Conservation (phyloP, 2,797 vertebrate species). For the Squalus acanthias region DNA sequence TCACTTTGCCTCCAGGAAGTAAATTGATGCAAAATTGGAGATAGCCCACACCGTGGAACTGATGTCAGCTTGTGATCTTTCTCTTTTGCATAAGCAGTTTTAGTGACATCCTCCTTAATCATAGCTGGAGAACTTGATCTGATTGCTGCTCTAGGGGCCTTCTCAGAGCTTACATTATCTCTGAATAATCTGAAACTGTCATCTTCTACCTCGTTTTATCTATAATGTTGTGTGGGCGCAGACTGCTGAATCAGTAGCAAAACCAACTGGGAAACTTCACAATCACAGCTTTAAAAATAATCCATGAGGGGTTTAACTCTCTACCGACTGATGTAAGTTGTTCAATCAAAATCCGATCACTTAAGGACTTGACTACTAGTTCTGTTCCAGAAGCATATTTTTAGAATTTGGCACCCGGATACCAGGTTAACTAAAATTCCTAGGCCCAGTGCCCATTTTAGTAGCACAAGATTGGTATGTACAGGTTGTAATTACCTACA, state of each 20-base stretch:
- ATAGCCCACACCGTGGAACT: background rate
- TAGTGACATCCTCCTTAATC: background rate
- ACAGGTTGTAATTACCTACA: no score
- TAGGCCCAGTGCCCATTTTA: background rate
- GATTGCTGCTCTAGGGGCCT: constrained; percentile 1
- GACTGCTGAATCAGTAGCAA: background rate
- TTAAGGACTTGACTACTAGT: background rate
- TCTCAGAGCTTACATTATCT: background rate
- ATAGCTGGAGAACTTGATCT: constrained; percentile 12
- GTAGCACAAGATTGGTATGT: background rate
- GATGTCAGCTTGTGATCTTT: background rate
- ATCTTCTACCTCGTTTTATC: background rate
- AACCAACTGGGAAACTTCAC: background rate
- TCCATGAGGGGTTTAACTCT: background rate
- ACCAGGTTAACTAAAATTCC: background rate
- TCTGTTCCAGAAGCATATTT: background rate
- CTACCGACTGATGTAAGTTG: background rate
- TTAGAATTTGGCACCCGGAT: background rate
- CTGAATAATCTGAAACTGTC: background rate
- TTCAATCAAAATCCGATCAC: background rate
- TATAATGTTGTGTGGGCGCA: background rate
- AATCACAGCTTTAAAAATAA: background rate
- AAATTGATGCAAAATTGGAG: background rate
- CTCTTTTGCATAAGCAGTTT: background rate
- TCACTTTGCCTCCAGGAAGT: background rate